Base-by-base conservation (phyloP, 2,888 invertebrate genomes). In the Philaethria dido region DNA sequence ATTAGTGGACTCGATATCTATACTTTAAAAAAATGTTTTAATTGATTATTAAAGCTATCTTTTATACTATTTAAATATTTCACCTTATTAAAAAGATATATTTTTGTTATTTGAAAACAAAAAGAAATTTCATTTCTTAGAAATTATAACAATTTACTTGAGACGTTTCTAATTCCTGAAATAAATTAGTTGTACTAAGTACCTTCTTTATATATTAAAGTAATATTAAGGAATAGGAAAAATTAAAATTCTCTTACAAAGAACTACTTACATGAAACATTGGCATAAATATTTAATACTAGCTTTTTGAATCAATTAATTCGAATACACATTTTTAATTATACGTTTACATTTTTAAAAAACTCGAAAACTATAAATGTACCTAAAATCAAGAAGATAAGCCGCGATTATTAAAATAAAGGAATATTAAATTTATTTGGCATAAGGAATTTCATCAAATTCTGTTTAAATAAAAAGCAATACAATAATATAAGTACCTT, bases 71-170 rank as follows among this genome's bases (percentile, higher is more conserved):
- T 33, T 33, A 11, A 39, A 39, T 39, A 2, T 13, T 39, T 39
- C 13, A 39, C 3, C 3, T 39, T 6, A 39, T 13, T 0, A 14
- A 44, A 8, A 44, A 44, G 8, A 14, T 8, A 16, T 44, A 16
- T 22, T 0, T 55, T 20, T 55, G 9, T 14, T 22, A 55, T 3
- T 39, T 11, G 9, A 25, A 22, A 57, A 22, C 22, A 42, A 57
- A 57, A 57, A 22, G 14, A 42, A 4, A 57, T 57, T 22, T 57
- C 5, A 22, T 55, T 57, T 57, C 39, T 57, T 14, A 42, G 39
- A 57, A 39, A 3, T 57, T 57, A 42, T 55, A 14, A 39, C 9
- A 36, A 18, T 39, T 13, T 22, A 42, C 39, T 13, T 22, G 14
- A 57, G n/a, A 42, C 22, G 5, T 57, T 57, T 57, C 22, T 39